Conservation (phyloP, 2,888 invertebrate genomes). For the Eilema depressum region DNA sequence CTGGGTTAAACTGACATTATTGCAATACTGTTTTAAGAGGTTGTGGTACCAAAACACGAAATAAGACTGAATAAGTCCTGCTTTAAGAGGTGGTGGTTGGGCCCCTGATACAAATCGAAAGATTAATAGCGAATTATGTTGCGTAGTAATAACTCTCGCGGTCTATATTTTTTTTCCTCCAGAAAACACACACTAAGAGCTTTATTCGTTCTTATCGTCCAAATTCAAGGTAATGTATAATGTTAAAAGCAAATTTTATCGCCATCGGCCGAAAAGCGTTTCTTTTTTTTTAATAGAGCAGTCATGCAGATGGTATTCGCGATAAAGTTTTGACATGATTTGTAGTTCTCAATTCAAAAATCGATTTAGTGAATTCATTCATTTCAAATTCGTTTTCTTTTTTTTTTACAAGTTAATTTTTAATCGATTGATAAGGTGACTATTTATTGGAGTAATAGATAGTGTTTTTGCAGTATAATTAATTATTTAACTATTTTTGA, state of each 20-base stretch:
- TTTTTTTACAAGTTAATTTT: conserved; percentile 20
- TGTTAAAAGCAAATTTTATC: conserved; percentile 31
- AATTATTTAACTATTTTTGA: neutral
- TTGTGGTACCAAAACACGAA: too few species aligned
- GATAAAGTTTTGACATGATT: conserved; percentile 49
- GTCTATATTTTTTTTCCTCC: neutral
- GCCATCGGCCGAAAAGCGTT: neutral
- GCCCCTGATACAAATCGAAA: neutral
- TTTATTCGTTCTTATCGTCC: conserved; percentile 14
- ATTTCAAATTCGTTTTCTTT: conserved; percentile 31
- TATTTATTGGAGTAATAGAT: neutral
- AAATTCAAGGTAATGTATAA: conserved; percentile 25
- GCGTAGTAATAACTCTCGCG: neutral
- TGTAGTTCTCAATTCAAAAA: conserved; percentile 41
- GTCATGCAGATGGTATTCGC: conserved; percentile 42
- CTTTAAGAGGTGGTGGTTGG: too few species aligned
- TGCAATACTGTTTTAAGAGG: too few species aligned
- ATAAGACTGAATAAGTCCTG: too few species aligned
- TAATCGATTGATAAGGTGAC: neutral
- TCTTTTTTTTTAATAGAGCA: conserved; percentile 15
- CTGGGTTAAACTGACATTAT: too few species aligned
- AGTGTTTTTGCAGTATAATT: neutral
- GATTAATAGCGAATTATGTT: neutral
- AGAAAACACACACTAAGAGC: conserved; percentile 10
- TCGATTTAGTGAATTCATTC: conserved; percentile 34